Conservation (phyloP, 2,888 invertebrate species). For the Serripes groenlandicus region DNA sequence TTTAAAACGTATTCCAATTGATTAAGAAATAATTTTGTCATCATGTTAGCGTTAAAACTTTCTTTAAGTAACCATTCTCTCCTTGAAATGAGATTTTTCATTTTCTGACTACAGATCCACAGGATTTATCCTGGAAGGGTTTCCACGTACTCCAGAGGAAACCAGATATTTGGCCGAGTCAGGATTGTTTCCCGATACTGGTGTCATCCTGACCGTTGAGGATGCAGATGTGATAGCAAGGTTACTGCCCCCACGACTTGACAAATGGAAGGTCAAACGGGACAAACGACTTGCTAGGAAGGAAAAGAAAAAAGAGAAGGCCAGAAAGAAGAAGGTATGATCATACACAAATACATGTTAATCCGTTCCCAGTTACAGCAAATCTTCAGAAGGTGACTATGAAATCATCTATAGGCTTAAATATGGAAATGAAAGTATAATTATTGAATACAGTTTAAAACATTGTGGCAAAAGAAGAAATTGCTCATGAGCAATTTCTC, state of each 20-base stretch:
- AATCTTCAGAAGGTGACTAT: background rate
- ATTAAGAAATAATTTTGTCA: too few species aligned
- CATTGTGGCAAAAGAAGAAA: background rate
- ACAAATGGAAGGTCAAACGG: slow-evolving; percentile 83
- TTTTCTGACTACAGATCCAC: slow-evolving; percentile 77
- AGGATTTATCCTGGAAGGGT: slow-evolving; percentile 86
- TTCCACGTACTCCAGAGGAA: slow-evolving; percentile 85
- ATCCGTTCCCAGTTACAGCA: background rate
- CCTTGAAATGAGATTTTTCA: too few species aligned
- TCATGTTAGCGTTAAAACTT: too few species aligned
- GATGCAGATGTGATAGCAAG: slow-evolving; percentile 84
- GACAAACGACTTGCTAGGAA: slow-evolving; percentile 81
- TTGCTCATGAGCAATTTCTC: background rate
- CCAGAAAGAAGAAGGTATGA: slow-evolving; percentile 83
- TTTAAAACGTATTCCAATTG: too few species aligned
- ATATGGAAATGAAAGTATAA: too few species aligned
- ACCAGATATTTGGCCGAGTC: slow-evolving; percentile 82
- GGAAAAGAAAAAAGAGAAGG: slow-evolving; percentile 82
- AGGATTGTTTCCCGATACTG: slow-evolving; percentile 85
- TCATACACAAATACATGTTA: background rate
- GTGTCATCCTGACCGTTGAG: slow-evolving; percentile 82
- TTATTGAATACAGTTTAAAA: too few species aligned
- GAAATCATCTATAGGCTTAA: too few species aligned
- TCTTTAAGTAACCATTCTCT: too few species aligned
- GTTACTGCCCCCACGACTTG: slow-evolving; percentile 84